Conservation (phyloP, 2,888 invertebrate genomes). For the Microplitis deprimator region DNA sequence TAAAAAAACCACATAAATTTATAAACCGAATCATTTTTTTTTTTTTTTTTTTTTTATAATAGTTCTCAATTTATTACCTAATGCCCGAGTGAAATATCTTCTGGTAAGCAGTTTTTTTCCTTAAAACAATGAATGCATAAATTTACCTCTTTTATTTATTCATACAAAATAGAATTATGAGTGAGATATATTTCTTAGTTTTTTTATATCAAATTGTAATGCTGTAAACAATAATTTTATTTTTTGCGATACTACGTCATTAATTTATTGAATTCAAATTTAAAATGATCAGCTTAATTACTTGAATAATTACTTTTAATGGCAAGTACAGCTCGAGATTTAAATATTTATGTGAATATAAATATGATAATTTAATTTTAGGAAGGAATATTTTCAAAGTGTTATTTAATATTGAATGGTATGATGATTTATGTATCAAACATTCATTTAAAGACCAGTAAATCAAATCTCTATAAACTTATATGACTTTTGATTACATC, state of each 20-base stretch:
- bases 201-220: too few species aligned
- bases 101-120: background rate
- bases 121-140: background rate
- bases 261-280: too few species aligned
- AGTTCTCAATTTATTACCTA: background rate
- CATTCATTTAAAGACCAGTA: background rate
- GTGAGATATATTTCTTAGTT: too few species aligned
- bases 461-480: background rate
- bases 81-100: background rate
- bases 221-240: too few species aligned
- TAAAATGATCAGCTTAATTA: too few species aligned
- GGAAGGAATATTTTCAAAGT: background rate
- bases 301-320: too few species aligned
- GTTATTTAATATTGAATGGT: background rate
- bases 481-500: background rate
- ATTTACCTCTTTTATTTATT: too few species aligned
- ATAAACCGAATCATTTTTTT: background rate
- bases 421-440: background rate
- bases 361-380: background rate
- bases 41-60: background rate
- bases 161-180: too few species aligned
- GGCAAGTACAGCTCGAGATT: too few species aligned
- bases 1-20: background rate
- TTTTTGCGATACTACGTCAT: too few species aligned
- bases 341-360: background rate